phyloP scores from a whole-genome alignment of 2,113 vertebrate genomes.

The Catharus minimus region DNA sequence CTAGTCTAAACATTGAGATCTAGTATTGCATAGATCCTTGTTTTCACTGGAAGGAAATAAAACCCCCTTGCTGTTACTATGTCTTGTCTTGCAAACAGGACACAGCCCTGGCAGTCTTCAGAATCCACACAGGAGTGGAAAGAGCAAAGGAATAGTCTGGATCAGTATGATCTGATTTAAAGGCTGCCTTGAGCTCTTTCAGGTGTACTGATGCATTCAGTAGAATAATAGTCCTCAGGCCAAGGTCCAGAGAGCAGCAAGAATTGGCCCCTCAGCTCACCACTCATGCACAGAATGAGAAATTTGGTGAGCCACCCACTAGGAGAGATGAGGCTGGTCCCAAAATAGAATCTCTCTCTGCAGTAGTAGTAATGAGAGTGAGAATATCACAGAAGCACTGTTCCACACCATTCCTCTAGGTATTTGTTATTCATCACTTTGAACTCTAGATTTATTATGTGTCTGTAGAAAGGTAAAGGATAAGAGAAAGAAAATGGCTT shows the following conservation, averaged over 20 bases:
- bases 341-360: neutral
- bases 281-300: neutral
- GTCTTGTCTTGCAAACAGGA: neutral
- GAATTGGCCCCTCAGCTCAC: neutral
- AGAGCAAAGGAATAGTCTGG: neutral
- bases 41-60: neutral
- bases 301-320: neutral
- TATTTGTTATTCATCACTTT: conserved; percentile 11
- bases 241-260: neutral
- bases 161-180: neutral
- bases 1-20: neutral
- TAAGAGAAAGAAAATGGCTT: neutral
- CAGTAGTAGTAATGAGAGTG: neutral
- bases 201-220: neutral
- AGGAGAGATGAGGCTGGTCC: neutral
- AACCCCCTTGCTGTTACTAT: neutral
- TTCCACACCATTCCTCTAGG: neutral
- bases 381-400: neutral
- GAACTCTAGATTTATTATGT: neutral
- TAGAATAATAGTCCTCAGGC: neutral
- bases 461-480: neutral
- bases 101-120: neutral
- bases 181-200: neutral
- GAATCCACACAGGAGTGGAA: neutral
- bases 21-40: neutral